Evolutionary conservation across 64 coral and sea anemone genomes (phyloP).

Genomic region (Orbicella faveolata): DNA sequence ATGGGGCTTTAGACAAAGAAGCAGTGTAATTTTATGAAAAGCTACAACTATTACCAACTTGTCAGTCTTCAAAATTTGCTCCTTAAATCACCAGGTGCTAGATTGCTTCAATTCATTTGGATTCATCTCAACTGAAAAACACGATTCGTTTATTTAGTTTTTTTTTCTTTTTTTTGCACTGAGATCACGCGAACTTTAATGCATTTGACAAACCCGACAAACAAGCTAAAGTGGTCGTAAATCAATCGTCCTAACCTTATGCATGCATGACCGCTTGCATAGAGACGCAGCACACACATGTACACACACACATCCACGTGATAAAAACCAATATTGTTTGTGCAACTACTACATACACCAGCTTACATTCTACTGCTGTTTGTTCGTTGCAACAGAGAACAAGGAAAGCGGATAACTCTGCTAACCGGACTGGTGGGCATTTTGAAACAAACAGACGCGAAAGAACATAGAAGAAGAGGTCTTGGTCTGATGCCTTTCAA

Average conservation of each 20-base stretch:
- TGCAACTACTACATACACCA: neutral
- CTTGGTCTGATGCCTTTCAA: neutral
- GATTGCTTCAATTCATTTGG: too few relatives aligned
- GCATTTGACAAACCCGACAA: too few relatives aligned
- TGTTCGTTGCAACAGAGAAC: neutral
- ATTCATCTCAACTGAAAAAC: too few relatives aligned
- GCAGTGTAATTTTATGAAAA: neutral
- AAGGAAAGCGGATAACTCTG: neutral
- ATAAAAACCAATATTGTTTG: neutral
- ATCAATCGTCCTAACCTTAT: too few relatives aligned
- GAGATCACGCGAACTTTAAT: too few relatives aligned
- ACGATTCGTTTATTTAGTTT: too few relatives aligned
- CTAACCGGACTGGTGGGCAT: neutral
- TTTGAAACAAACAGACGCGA: neutral
- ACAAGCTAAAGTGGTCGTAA: too few relatives aligned
- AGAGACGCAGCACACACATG: too few relatives aligned
- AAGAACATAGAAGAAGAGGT: neutral
- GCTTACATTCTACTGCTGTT: neutral
- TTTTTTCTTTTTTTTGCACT: too few relatives aligned
- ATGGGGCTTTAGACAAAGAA: neutral
- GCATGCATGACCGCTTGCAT: too few relatives aligned
- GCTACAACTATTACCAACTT: neutral
- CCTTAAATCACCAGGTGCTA: neutral
- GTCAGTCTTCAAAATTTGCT: neutral
- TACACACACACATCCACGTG: neutral